Evolutionary conservation across 2,113 vertebrate species (phyloP).

Genomic region (Anarhynchus alexandrinus): DNA sequence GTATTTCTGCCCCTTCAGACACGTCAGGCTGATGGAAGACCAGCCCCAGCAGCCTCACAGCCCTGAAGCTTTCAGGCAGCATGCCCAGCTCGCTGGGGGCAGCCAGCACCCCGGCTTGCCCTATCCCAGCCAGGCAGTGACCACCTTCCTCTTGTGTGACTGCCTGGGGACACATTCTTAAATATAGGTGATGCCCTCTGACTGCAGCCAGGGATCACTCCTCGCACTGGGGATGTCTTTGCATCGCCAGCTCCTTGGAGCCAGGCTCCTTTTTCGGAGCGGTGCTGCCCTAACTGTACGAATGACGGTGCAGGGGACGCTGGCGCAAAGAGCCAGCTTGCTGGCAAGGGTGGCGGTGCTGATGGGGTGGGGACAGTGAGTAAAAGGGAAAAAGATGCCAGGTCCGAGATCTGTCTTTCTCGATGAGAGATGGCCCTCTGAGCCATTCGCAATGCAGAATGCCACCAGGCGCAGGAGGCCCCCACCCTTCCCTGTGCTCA

Average conservation of each 20-base stretch:
- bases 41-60: background rate
- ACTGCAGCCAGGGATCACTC: background rate
- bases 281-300: fast-evolving
- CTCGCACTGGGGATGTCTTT: background rate
- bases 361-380: background rate
- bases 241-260: background rate
- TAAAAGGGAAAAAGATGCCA: background rate
- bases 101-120: background rate
- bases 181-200: background rate
- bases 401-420: background rate
- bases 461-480: background rate
- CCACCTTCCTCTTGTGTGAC: background rate
- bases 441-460: background rate
- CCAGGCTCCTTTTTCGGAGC: background rate
- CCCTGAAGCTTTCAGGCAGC: background rate
- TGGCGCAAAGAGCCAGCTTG: background rate
- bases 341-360: background rate
- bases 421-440: background rate
- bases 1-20: background rate
- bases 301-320: background rate
- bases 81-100: background rate
- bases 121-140: background rate
- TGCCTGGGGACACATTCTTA: background rate
- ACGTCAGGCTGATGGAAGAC: background rate
- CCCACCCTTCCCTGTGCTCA: background rate